Evolutionary conservation across 2,888 invertebrate genomes (phyloP).

Genomic region (Priocnemis perturbator): DNA sequence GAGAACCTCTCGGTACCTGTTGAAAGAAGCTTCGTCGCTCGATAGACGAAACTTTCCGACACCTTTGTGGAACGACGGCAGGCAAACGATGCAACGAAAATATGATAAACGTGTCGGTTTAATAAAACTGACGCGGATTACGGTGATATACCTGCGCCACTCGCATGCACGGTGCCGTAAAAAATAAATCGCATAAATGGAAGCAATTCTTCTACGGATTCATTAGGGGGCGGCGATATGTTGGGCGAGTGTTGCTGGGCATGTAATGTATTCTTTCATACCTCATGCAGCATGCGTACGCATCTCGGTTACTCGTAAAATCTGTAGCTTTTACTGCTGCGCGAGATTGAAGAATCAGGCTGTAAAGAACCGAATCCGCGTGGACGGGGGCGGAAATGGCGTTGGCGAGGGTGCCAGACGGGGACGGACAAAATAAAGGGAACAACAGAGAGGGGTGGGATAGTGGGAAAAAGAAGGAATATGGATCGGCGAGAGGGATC

Average conservation of each 20-base stretch:
- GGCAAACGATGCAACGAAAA: slow-evolving; percentile 3
- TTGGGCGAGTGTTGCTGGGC: no score
- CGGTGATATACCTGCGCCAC: no score
- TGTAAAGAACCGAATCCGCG: slow-evolving; percentile 60
- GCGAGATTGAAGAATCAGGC: slow-evolving; percentile 67
- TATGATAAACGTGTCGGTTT: not conserved
- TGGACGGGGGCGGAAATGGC: slow-evolving; percentile 28
- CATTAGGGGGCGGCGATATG: no score
- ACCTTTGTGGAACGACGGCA: slow-evolving; percentile 11
- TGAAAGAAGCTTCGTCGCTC: slow-evolving; percentile 45
- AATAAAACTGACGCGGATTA: no score
- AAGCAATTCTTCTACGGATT: no score
- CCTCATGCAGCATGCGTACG: slow-evolving; percentile 15
- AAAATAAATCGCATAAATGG: no score
- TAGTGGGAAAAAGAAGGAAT: not conserved
- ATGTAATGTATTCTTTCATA: no score
- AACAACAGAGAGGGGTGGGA: slow-evolving; percentile 6
- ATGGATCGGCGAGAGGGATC: slow-evolving; percentile 13
- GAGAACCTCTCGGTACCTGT: slow-evolving; percentile 55
- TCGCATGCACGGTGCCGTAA: no score
- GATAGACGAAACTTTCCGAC: slow-evolving; percentile 32
- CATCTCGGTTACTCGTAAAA: slow-evolving; percentile 59
- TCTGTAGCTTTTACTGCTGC: slow-evolving; percentile 63
- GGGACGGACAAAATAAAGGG: slow-evolving; percentile 10
- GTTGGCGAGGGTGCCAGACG: slow-evolving; percentile 6